Base-by-base conservation (phyloP, 2,888 invertebrate species). In the Caenorhabditis macrosperma region DNA sequence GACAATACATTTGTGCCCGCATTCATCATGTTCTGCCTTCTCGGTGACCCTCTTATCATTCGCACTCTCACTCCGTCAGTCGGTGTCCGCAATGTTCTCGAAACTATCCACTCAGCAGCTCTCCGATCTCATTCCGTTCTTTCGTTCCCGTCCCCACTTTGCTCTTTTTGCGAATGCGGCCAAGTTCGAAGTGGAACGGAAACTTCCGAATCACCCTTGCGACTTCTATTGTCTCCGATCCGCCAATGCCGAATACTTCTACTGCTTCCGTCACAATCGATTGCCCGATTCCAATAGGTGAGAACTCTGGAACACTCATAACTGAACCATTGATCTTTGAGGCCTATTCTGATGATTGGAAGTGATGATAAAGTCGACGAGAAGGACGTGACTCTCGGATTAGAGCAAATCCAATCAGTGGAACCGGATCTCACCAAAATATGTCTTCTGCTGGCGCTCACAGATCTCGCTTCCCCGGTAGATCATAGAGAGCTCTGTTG, bases 301-400 rank as follows among this genome's bases (percentile, higher is more conserved):
- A 22, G 54, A 20, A 41, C 17, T 28, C 20, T 2, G 17, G n/a
- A 22, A 17, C 24, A 22, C 10, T 46, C 20, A 2, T 15, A 35
- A 22, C n/a, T 12, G 9, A 15, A 30, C 7, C 15, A 28, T 15
- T 54, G 20, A 3, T 0, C 1, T 15, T 60, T 60, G 24, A 72
- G 72, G 17, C 72, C 72, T 10, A 72, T 72, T 48, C 55, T 63
- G 22, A 54, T 63, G 55, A 63, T 63, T 15, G 72, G 63, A 63
- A 57, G 44, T 38, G 55, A 63, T 12, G 48, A 44, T 10, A 46
- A 24, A 26, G 61, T 55, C 28, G 33, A 46, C 9, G 55, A 55
- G 9, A 46, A 46, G 35, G 63, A 63, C 28, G 55, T 72, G 44
- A 55, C 48, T n/a, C 17, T 22, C 17, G 72, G 72, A 15, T 26